These are phyloP conservation scores for Thecocarcelia acutangulata DNA, from an alignment of 2,888 invertebrate genomes.

Conservation along the genomic window DNA sequence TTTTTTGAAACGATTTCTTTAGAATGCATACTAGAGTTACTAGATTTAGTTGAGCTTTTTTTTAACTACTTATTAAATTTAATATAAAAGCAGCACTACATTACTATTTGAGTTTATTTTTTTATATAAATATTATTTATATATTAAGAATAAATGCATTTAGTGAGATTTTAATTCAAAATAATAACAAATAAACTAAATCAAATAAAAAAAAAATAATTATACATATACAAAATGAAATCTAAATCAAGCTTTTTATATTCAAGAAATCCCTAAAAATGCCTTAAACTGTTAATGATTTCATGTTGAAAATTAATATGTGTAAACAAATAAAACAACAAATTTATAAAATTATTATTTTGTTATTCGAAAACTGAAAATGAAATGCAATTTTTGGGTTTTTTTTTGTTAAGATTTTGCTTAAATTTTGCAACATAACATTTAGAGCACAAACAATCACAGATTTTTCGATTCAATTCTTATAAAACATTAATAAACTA, in stretches of 20 bases:
- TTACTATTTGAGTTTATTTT: conserved; percentile 35
- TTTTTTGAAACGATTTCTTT: conserved; percentile 41
- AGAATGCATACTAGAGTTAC: conserved; percentile 46
- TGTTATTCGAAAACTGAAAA: conserved; percentile 2
- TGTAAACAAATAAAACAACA: neutral
- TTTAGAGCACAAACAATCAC: conserved; percentile 53
- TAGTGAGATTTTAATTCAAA: conserved; percentile 36
- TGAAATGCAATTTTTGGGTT: conserved; percentile 16
- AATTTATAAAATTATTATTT: neutral
- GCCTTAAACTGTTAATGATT: conserved; percentile 1
- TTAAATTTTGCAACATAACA: conserved; percentile 55
- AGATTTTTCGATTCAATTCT: conserved; percentile 33
- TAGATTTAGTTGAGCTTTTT: conserved; percentile 48
- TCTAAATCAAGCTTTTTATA: conserved; percentile 26
- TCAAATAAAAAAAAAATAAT: neutral
- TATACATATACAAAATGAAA: conserved; percentile 20
- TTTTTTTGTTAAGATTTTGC: neutral
- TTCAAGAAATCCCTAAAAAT: conserved; percentile 1
- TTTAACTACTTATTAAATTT: conserved; percentile 54
- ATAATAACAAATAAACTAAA: conserved; percentile 21
- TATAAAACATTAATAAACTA: conserved; percentile 30
- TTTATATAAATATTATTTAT: conserved; percentile 24
- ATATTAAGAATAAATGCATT: conserved; percentile 44
- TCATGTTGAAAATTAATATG: conserved; percentile 21
- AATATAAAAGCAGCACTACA: conserved; percentile 49